Evolutionary conservation across 2,797 vertebrate species (phyloP).

Genomic region (Pampus argenteus): DNA sequence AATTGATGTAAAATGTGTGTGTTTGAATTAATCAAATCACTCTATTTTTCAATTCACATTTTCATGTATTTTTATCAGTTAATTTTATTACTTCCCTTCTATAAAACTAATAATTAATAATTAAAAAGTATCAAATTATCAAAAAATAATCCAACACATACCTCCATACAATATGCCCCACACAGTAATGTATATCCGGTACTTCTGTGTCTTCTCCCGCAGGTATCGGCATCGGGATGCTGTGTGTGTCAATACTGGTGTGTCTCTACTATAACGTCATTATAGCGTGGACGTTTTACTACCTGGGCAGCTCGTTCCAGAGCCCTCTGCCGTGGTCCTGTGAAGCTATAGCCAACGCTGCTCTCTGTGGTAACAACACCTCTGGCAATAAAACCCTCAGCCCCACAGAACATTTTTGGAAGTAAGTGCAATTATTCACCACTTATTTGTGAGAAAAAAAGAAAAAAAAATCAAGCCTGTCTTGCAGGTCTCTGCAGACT

Average conservation of each 20-base stretch:
- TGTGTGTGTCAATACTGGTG: conserved; percentile 86
- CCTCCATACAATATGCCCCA: neutral
- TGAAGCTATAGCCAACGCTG: conserved; percentile 74
- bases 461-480: neutral
- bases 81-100: too few species aligned
- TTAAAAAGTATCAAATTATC: too few species aligned
- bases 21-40: too few species aligned
- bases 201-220: conserved; percentile 2
- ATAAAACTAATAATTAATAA: too few species aligned
- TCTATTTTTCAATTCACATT: too few species aligned
- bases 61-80: too few species aligned
- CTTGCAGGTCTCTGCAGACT: neutral
- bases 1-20: too few species aligned
- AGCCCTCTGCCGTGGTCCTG: conserved; percentile 90
- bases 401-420: conserved; percentile 89
- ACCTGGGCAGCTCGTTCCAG: conserved; percentile 88
- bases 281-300: conserved; percentile 90
- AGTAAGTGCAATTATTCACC: conserved; percentile 77
- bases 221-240: conserved; percentile 90
- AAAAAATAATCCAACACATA: neutral
- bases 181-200: neutral
- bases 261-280: conserved; percentile 91
- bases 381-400: conserved; percentile 69
- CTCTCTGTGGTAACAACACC: conserved; percentile 75
- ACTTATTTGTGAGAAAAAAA: neutral